phyloP scores from a whole-genome alignment of 2,113 vertebrate species.

The Melospiza melodia region DNA sequence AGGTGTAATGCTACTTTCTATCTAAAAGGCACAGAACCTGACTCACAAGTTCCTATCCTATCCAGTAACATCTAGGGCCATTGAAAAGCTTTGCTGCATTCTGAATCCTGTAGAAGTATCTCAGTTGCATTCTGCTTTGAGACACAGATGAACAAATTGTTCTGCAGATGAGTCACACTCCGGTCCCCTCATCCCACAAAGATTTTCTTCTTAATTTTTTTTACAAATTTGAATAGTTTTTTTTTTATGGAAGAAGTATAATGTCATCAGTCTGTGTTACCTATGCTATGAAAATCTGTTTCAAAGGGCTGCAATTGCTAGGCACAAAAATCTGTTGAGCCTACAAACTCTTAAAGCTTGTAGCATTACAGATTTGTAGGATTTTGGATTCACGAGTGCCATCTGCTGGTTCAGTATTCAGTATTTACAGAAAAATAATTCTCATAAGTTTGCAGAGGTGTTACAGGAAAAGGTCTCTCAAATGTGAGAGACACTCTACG shows the following conservation, averaged over 20 bases:
- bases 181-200: background rate
- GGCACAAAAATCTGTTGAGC: background rate
- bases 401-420: conserved; percentile 20
- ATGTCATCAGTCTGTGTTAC: background rate
- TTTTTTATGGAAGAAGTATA: background rate
- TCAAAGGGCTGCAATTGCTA: background rate
- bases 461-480: background rate
- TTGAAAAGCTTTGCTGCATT: background rate
- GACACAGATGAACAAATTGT: background rate
- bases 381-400: background rate
- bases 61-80: background rate
- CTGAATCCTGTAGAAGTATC: background rate
- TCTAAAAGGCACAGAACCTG: background rate
- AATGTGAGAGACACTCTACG: background rate
- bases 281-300: background rate
- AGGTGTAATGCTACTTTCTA: background rate
- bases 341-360: background rate
- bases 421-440: background rate
- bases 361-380: background rate
- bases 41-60: background rate
- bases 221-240: background rate
- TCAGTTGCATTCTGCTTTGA: background rate
- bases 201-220: background rate
- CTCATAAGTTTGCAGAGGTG: background rate
- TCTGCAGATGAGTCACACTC: background rate